phyloP scores from a whole-genome alignment of 2,797 vertebrate genomes.

The Chromobotia macracanthus region DNA sequence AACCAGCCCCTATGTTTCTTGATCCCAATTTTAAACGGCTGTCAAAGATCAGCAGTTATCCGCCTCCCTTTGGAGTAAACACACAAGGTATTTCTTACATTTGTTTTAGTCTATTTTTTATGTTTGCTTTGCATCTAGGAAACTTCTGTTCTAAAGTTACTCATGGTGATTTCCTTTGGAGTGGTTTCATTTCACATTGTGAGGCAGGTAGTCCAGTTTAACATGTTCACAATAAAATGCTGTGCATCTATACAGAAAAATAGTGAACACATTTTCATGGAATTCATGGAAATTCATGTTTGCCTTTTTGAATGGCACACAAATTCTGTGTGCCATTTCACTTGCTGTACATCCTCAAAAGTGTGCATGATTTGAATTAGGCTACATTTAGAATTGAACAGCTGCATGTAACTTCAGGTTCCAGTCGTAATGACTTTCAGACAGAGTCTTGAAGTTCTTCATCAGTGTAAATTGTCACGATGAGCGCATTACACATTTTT shows the following conservation, averaged over 20 bases:
- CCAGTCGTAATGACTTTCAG: background rate
- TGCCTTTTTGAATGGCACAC: no score
- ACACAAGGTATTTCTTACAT: constrained; percentile 83
- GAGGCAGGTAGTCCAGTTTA: no score
- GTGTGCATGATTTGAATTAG: background rate
- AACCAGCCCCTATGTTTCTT: constrained; percentile 89
- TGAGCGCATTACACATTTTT: background rate
- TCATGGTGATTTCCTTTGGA: no score
- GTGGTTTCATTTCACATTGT: no score
- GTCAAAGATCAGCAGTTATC: constrained; percentile 81
- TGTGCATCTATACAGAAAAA: no score
- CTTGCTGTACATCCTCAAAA: background rate
- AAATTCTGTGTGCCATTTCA: constrained; percentile 39
- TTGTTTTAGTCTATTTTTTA: background rate
- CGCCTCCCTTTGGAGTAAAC: constrained; percentile 90
- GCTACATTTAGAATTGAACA: background rate
- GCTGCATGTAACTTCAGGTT: no score
- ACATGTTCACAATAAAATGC: no score
- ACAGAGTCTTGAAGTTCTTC: background rate
- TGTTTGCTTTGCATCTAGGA: no score
- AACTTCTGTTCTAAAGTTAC: no score
- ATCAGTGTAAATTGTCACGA: background rate
- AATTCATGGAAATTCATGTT: no score
- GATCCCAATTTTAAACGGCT: constrained; percentile 86
- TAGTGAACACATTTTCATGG: no score